Evolutionary conservation across 2,797 vertebrate genomes (phyloP).

Genomic region (Bucorvus abyssinicus): DNA sequence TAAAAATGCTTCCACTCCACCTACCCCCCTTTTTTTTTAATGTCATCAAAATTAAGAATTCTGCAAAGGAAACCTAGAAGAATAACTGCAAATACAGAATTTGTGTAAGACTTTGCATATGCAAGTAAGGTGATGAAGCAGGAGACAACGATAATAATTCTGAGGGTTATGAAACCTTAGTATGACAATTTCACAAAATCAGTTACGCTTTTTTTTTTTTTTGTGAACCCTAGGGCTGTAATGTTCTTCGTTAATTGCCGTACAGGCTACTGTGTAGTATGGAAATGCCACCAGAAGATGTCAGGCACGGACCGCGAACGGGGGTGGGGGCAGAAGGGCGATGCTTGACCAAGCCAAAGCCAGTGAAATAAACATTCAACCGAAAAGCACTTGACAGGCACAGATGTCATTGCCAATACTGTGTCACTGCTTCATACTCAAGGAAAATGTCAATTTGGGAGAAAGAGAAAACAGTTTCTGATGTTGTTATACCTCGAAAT

Average conservation of each 20-base stretch:
- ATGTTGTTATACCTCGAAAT: background rate
- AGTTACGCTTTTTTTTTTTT: accelerated
- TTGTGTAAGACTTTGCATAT: background rate
- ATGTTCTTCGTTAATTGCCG: accelerated
- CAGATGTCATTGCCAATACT: background rate
- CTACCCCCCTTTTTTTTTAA: background rate
- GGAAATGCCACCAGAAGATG: slow-evolving; percentile 69
- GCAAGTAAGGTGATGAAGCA: background rate
- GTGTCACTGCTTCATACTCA: background rate
- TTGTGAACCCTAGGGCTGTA: background rate
- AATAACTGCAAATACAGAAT: background rate
- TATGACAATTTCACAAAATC: background rate
- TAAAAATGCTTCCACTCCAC: background rate
- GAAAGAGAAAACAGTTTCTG: background rate
- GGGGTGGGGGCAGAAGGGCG: background rate
- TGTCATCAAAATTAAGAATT: background rate
- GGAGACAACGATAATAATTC: background rate
- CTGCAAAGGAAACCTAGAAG: background rate
- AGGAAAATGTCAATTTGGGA: background rate
- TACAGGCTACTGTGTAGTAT: background rate
- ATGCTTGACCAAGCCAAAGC: background rate
- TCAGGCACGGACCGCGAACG: slow-evolving; percentile 54
- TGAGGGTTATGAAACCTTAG: background rate
- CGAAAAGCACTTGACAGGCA: background rate
- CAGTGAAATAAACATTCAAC: background rate